Conservation (phyloP, 2,888 invertebrate species). For the Smittia aterrima region DNA sequence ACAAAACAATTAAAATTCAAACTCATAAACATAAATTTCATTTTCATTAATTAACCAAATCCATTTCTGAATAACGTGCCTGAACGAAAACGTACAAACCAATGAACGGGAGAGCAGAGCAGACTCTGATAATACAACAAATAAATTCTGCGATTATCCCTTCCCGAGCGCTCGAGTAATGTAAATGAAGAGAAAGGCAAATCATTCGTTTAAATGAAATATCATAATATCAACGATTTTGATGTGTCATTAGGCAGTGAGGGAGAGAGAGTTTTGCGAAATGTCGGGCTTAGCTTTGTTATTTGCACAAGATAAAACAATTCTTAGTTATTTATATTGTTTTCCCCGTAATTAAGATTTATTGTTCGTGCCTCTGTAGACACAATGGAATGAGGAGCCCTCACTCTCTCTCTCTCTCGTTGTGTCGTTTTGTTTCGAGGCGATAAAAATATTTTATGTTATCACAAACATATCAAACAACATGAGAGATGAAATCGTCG, state of each 20-base stretch:
- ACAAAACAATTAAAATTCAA: slow-evolving; percentile 26
- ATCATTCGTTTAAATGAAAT: slow-evolving; percentile 39
- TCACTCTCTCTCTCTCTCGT: not conserved
- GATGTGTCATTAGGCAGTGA: slow-evolving; percentile 38
- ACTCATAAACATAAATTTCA: slow-evolving; percentile 10
- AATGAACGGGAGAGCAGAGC: not conserved
- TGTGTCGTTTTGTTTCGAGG: not conserved
- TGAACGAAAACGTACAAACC: not conserved
- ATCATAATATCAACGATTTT: slow-evolving; percentile 38
- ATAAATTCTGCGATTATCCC: slow-evolving; percentile 40
- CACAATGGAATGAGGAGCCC: not conserved
- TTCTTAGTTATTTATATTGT: slow-evolving; percentile 38
- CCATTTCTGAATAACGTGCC: not conserved
- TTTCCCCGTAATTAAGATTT: slow-evolving; percentile 41
- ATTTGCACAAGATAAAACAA: slow-evolving; percentile 33
- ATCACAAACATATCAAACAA: not conserved
- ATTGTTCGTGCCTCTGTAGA: slow-evolving; percentile 24
- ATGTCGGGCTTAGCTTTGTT: not conserved
- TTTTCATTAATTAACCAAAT: slow-evolving; percentile 35
- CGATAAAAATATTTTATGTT: not conserved
- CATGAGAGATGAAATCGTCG: too few relatives aligned
- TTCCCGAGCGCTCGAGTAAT: not conserved
- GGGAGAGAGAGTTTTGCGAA: not conserved
- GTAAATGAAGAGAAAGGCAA: slow-evolving; percentile 28
- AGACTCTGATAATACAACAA: not conserved